Conservation (phyloP, 2,113 vertebrate species). For the Melanerpes formicivorus region DNA sequence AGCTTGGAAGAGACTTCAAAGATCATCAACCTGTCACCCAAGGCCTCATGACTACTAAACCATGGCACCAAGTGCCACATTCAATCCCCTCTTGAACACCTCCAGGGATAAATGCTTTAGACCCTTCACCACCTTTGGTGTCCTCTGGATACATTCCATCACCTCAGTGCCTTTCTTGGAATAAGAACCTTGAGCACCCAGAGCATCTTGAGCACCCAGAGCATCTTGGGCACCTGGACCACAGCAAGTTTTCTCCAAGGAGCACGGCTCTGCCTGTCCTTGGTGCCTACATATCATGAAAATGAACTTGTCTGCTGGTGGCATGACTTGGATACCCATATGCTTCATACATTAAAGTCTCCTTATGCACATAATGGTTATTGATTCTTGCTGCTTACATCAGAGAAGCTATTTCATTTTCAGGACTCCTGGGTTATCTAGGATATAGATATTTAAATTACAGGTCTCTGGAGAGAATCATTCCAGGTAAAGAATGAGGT, state of each 20-base stretch:
- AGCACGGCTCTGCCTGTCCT: neutral
- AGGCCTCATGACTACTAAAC: too few relatives aligned
- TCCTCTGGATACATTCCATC: too few relatives aligned
- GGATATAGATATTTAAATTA: conserved; percentile 64
- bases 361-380: conserved; percentile 71
- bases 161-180: neutral
- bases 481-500: conserved; percentile 65
- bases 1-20: too few relatives aligned
- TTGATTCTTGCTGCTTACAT: conserved; percentile 70
- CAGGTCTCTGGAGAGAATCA: conserved; percentile 40
- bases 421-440: conserved; percentile 45
- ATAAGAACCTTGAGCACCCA: too few relatives aligned
- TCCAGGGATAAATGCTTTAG: too few relatives aligned
- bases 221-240: neutral
- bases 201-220: neutral
- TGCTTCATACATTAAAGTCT: conserved; percentile 41
- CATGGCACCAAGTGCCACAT: too few relatives aligned
- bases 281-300: neutral
- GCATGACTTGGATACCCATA: conserved; percentile 20
- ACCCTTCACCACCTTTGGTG: too few relatives aligned
- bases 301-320: conserved; percentile 19
- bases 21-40: too few relatives aligned
- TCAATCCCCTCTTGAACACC: too few relatives aligned
- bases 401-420: conserved; percentile 71
- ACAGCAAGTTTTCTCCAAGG: neutral